These are phyloP conservation scores for Tryphoninae sp. DNA, from an alignment of 2,888 invertebrate species.

Conservation along the genomic window DNA sequence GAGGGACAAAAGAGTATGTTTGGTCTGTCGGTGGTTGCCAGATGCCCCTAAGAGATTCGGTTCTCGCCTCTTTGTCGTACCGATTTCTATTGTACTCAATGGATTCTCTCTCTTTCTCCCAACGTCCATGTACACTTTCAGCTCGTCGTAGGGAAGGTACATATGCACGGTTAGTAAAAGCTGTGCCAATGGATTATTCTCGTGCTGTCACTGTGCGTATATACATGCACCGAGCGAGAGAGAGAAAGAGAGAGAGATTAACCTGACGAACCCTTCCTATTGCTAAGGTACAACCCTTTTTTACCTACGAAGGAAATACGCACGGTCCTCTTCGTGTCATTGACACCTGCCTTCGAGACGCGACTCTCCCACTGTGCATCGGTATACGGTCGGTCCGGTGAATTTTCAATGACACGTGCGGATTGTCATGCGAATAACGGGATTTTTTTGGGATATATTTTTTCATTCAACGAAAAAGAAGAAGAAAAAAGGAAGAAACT, in stretches of 20 bases:
- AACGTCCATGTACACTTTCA: conserved; percentile 51
- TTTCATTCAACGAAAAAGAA: background rate
- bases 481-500: too few relatives aligned
- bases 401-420: background rate
- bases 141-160: conserved; percentile 36
- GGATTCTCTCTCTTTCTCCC: background rate
- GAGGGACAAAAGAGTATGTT: conserved; percentile 73
- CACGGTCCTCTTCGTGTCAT: conserved; percentile 32
- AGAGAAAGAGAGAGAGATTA: conserved; percentile 37
- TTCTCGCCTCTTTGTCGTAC: conserved; percentile 44
- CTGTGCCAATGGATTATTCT: conserved; percentile 38
- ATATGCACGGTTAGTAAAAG: conserved; percentile 16
- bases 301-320: conserved; percentile 12
- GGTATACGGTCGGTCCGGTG: background rate
- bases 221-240: conserved; percentile 24
- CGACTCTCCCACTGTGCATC: background rate
- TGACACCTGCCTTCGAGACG: conserved; percentile 52
- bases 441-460: background rate
- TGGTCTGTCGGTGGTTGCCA: conserved; percentile 74
- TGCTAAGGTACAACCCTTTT: conserved; percentile 44
- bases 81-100: conserved; percentile 43
- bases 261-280: conserved; percentile 52
- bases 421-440: background rate
- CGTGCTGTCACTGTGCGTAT: conserved; percentile 16
- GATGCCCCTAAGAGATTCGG: conserved; percentile 63